phyloP scores from a whole-genome alignment of 2,797 vertebrate species.

The Chelon auratus region DNA sequence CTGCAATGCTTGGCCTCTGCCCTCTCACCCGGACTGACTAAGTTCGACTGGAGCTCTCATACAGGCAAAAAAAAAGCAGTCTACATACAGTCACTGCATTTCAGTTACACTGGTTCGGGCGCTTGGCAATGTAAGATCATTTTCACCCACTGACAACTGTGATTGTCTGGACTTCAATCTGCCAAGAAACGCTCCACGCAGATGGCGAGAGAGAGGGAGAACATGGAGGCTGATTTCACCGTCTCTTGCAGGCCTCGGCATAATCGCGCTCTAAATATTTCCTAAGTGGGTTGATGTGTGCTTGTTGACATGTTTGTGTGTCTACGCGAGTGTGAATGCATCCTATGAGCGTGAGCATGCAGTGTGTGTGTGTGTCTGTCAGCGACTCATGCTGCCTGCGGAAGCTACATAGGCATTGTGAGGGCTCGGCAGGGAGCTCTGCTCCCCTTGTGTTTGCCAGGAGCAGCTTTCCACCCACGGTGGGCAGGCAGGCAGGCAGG shows the following conservation, averaged over 20 bases:
- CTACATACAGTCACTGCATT: constrained; percentile 37
- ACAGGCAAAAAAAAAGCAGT: constrained; percentile 5
- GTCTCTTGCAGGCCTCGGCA: constrained; percentile 54
- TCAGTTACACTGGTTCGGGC: constrained; percentile 50
- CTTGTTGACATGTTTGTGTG: constrained; percentile 65
- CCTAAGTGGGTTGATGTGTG: constrained; percentile 74
- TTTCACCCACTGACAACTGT: constrained; percentile 82
- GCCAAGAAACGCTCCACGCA: constrained; percentile 79
- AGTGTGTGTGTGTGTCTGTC: constrained; percentile 47
- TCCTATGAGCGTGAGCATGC: constrained; percentile 32
- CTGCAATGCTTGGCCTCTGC: constrained; percentile 18
- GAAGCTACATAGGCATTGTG: constrained; percentile 78
- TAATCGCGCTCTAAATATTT: constrained; percentile 72
- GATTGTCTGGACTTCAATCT: constrained; percentile 78
- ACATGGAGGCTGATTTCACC: constrained; percentile 66
- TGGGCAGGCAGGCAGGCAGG: constrained; percentile 62
- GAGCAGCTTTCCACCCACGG: constrained; percentile 85
- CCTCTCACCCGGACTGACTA: constrained; percentile 10
- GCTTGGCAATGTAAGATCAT: constrained; percentile 70
- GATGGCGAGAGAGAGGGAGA: constrained; percentile 70
- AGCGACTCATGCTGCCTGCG: constrained; percentile 63
- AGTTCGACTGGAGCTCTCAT: constrained; percentile 36
- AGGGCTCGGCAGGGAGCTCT: constrained; percentile 79
- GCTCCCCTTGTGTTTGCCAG: constrained; percentile 81
- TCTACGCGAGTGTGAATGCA: constrained; percentile 46